A percentile compares a stretch with the other conserved stretches of the same genome.
phyloP scores from a whole-genome alignment of 1,140 invertebrate genomes.

The Manduca sexta region DNA sequence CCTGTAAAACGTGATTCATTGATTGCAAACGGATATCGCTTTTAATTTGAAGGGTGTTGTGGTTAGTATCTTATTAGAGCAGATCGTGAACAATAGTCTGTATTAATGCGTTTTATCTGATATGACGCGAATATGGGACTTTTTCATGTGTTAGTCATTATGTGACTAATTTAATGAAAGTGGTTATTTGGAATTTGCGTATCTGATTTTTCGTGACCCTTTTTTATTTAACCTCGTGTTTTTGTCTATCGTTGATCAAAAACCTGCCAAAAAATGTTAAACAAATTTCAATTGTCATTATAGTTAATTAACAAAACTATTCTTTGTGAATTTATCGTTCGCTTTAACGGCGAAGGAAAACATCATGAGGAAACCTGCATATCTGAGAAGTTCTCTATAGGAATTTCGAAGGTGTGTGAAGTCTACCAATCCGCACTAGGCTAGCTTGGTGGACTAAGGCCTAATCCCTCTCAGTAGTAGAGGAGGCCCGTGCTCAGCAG shows the following conservation, averaged over 20 bases:
- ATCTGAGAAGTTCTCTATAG: too few species aligned
- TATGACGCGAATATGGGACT: not conserved
- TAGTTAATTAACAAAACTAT: too few species aligned
- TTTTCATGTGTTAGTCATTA: not conserved
- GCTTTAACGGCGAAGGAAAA: too few species aligned
- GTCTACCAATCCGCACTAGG: too few species aligned
- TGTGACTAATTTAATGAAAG: not conserved
- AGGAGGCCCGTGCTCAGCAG: too few species aligned
- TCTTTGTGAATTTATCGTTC: too few species aligned
- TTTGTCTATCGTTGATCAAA: not conserved
- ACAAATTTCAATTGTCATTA: too few species aligned
- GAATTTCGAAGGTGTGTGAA: too few species aligned
- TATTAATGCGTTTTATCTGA: constrained; percentile 1
- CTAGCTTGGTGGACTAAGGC: too few species aligned
- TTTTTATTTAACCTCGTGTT: not conserved
- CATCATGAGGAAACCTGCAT: too few species aligned
- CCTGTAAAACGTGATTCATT: not conserved
- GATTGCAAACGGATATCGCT: constrained; percentile 3
- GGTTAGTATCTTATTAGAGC: constrained; percentile 3
- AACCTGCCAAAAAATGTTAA: too few species aligned
- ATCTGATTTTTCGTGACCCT: not conserved
- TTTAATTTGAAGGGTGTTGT: constrained; percentile 2
- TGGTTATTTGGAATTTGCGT: not conserved
- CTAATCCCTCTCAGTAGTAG: too few species aligned
- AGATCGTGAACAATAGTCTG: constrained; percentile 3